Evolutionary conservation across 2,797 vertebrate species (phyloP).

Genomic region (Pogoniulus pusillus): DNA sequence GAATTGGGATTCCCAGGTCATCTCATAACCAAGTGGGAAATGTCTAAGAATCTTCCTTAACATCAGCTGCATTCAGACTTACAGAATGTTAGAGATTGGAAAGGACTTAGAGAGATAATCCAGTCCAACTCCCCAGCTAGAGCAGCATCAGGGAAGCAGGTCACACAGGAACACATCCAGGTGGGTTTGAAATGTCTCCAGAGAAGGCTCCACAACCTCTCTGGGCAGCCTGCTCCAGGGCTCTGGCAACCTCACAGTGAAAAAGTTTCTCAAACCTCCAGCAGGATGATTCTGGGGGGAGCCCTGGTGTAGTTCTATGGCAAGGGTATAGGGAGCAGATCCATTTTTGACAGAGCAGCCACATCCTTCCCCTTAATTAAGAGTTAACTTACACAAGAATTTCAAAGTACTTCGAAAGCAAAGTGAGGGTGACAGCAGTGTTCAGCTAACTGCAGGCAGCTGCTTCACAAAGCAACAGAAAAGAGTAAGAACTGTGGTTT

Average conservation of each 20-base stretch:
- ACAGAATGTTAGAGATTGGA: too few species aligned
- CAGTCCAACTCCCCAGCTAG: too few species aligned
- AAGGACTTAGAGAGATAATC: too few species aligned
- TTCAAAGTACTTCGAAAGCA: background rate
- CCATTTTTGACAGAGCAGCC: background rate
- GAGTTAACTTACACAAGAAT: slow-evolving; percentile 1
- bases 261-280: background rate
- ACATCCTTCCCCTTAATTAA: slow-evolving; percentile 13
- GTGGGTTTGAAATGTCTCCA: too few species aligned
- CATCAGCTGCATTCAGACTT: background rate
- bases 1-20: background rate
- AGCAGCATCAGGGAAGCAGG: too few species aligned
- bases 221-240: too few species aligned
- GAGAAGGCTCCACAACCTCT: too few species aligned
- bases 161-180: too few species aligned
- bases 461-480: background rate
- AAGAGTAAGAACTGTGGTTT: slow-evolving; percentile 14
- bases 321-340: background rate
- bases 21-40: background rate
- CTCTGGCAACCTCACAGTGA: too few species aligned
- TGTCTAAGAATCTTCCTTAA: background rate
- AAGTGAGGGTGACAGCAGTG: slow-evolving; percentile 7
- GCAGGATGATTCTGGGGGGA: background rate
- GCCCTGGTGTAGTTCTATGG: background rate
- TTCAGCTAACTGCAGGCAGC: slow-evolving; percentile 21